phyloP scores from a whole-genome alignment of 2,113 vertebrate genomes.

The Urocolius indicus region DNA sequence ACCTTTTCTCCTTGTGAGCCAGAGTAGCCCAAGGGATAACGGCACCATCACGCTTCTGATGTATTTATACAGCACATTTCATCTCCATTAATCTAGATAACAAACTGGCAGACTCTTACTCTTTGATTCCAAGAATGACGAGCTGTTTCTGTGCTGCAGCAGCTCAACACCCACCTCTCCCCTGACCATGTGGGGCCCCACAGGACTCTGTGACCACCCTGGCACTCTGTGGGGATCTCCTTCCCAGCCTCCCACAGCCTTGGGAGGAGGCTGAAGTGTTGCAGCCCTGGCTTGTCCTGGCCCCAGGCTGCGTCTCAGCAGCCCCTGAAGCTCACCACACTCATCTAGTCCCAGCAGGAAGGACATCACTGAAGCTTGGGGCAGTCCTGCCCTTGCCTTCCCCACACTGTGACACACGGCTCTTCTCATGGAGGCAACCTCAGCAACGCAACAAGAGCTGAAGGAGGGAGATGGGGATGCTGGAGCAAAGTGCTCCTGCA shows the following conservation, averaged over 20 bases:
- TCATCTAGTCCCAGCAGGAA: neutral
- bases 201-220: neutral
- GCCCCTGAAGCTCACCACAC: neutral
- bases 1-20: constrained; percentile 55
- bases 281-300: neutral
- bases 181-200: fast-evolving
- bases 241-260: neutral
- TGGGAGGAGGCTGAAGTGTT: neutral
- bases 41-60: neutral
- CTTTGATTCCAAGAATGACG: neutral
- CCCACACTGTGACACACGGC: fast-evolving
- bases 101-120: constrained; percentile 1
- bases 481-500: neutral
- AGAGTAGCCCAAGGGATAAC: constrained; percentile 45
- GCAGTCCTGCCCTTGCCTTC: neutral
- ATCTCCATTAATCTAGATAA: constrained; percentile 55
- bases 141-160: neutral
- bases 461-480: neutral
- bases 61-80: constrained; percentile 39
- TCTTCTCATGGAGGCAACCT: neutral
- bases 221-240: neutral
- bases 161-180: neutral
- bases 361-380: neutral
- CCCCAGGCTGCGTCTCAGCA: neutral
- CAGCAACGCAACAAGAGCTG: neutral